Evolutionary conservation across 2,113 vertebrate species (phyloP).

Genomic region (Falco punctatus): DNA sequence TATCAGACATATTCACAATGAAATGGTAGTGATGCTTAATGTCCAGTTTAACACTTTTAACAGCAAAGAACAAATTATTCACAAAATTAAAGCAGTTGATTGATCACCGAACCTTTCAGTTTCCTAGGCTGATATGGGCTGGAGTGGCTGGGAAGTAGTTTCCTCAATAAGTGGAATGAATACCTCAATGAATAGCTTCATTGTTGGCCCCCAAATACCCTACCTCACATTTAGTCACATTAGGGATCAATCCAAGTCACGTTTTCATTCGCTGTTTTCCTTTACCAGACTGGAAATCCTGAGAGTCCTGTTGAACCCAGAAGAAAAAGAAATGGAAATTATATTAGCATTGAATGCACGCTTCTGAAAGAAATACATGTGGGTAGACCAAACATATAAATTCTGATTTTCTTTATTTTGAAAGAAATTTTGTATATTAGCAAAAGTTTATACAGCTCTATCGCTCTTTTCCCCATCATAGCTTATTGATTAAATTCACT

Average conservation of each 20-base stretch:
- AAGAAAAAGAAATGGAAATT: background rate
- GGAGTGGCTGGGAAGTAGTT: background rate
- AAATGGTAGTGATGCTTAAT: background rate
- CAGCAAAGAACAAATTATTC: background rate
- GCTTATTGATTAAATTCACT: background rate
- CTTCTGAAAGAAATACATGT: background rate
- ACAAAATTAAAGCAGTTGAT: background rate
- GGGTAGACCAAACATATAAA: background rate
- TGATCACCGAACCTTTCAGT: background rate
- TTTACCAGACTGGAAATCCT: background rate
- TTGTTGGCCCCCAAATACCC: background rate
- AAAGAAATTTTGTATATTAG: background rate
- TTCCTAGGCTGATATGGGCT: background rate
- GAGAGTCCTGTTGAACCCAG: background rate
- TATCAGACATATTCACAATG: background rate
- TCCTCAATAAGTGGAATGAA: background rate
- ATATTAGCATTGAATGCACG: background rate
- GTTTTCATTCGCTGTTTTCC: background rate
- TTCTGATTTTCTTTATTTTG: background rate
- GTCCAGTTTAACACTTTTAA: background rate
- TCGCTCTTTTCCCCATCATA: background rate
- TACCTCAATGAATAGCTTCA: background rate
- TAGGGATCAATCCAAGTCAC: background rate
- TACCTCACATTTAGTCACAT: background rate
- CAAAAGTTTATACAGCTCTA: background rate